Conservation (phyloP, 2,113 vertebrate species). For the Xiphophorus hellerii region DNA sequence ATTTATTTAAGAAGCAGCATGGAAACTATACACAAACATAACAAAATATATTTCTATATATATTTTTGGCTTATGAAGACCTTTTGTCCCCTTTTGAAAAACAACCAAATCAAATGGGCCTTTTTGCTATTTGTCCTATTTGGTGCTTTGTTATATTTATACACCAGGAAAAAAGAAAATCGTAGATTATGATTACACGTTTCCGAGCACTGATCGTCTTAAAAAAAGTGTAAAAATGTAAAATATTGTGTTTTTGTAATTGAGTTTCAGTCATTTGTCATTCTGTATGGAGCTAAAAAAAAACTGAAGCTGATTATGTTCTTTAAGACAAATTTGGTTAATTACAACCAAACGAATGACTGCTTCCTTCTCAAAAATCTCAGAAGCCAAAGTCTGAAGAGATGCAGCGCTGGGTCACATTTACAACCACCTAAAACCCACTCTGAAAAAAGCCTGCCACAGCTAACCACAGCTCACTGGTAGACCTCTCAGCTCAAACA, state of each 20-base stretch:
- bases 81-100: background rate
- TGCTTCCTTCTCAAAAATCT: background rate
- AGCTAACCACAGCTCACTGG: conserved; percentile 10
- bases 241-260: too few species aligned
- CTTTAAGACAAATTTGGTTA: background rate
- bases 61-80: background rate
- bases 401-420: background rate
- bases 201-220: background rate
- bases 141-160: background rate
- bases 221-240: background rate
- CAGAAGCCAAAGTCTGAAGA: background rate
- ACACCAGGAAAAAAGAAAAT: background rate
- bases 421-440: background rate
- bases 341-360: background rate
- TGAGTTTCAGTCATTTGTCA: too few species aligned
- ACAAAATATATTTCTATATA: too few species aligned
- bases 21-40: too few species aligned
- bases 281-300: too few species aligned
- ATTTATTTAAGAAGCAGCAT: too few species aligned
- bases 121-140: background rate
- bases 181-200: background rate
- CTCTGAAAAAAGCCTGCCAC: background rate
- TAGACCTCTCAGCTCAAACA: conserved; percentile 18
- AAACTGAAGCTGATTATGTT: too few species aligned
- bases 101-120: background rate